Conservation (phyloP, 2,113 vertebrate genomes). For the Archocentrus centrarchus region DNA sequence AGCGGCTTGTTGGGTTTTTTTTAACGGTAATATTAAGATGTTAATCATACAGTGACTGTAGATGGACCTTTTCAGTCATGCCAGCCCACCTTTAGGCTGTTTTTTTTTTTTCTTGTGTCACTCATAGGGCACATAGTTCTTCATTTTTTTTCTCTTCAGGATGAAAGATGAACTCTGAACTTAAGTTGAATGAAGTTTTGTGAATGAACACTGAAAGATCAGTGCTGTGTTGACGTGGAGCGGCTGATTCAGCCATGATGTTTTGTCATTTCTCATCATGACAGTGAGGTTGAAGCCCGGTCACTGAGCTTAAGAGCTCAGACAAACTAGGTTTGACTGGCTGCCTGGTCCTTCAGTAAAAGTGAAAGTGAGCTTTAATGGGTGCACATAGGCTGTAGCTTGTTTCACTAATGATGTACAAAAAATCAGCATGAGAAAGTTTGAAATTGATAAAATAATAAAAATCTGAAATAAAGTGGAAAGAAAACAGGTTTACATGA, state of each 20-base stretch:
- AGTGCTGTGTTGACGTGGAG: conserved; percentile 21
- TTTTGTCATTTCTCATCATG: conserved; percentile 8
- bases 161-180: conserved; percentile 20
- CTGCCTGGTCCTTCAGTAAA: background rate
- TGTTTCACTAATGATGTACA: background rate
- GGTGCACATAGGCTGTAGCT: background rate
- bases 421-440: background rate
- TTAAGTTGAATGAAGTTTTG: conserved; percentile 4
- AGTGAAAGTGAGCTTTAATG: background rate
- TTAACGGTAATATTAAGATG: background rate
- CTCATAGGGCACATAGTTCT: background rate
- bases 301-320: background rate
- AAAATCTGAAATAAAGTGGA: background rate
- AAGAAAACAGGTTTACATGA: background rate
- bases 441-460: background rate
- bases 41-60: background rate
- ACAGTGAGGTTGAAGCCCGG: background rate
- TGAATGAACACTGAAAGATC: conserved; percentile 53
- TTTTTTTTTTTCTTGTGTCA: background rate
- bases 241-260: conserved; percentile 39
- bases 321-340: conserved; percentile 1
- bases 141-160: too few relatives aligned
- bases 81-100: background rate
- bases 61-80: background rate
- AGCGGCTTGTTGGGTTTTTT: background rate